These are phyloP conservation scores for Neolamprologus variostigma DNA, from an alignment of 2,113 vertebrate species.

Conservation along the genomic window DNA sequence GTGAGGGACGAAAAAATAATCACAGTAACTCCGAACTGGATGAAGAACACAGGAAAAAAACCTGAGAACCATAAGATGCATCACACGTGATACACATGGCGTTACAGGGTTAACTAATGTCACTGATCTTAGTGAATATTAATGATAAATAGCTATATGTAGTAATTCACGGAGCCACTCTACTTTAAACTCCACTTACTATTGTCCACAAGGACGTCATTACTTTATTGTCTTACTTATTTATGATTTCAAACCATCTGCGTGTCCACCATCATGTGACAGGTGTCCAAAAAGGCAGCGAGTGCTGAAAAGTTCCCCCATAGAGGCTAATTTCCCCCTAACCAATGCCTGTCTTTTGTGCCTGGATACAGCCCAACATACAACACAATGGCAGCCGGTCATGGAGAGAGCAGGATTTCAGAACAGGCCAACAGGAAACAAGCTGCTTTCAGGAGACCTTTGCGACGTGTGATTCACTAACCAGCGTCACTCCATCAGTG, in stretches of 20 bases:
- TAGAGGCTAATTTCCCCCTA: neutral
- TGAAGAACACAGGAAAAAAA: neutral
- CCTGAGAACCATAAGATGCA: neutral
- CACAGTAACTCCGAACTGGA: neutral
- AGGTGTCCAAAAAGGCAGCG: neutral
- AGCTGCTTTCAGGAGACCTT: neutral
- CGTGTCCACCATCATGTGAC: neutral
- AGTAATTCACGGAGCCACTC: neutral
- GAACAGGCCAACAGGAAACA: neutral
- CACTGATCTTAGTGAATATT: neutral
- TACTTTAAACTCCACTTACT: neutral
- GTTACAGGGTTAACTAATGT: neutral
- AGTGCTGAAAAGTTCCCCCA: neutral
- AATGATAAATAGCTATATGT: neutral
- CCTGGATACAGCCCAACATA: neutral
- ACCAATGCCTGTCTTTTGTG: neutral
- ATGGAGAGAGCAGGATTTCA: neutral
- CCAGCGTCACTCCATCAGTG: neutral
- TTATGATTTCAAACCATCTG: neutral
- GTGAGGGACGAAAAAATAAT: neutral
- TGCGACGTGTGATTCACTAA: neutral
- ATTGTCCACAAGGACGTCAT: neutral
- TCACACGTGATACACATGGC: neutral
- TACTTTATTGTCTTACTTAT: neutral
- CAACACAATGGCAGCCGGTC: neutral